Percentiles rank a stretch among this genome's conserved stretches.
These are phyloP conservation scores for Lampris megalopsis DNA, from an alignment of 2,113 vertebrate genomes.

Conservation along the genomic window DNA sequence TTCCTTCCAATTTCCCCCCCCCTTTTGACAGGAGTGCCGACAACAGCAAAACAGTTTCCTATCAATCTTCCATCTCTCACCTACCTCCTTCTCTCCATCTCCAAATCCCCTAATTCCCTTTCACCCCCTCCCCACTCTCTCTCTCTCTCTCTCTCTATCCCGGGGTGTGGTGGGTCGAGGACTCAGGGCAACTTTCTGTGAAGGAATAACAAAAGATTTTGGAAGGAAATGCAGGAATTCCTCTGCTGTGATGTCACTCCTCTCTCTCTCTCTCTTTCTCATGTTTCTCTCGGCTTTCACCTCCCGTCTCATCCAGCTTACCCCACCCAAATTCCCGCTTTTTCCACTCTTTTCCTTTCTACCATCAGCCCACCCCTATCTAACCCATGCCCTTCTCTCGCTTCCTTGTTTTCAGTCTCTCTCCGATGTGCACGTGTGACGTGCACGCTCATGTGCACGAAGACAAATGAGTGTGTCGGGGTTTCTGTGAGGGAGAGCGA, in stretches of 20 bases:
- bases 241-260: conserved; percentile 68
- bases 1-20: background rate
- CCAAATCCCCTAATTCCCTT: conserved; percentile 4
- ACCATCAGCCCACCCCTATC: background rate
- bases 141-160: background rate
- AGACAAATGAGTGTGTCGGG: too few species aligned
- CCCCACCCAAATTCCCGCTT: conserved; percentile 25
- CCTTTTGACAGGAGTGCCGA: too few species aligned
- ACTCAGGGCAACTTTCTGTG: conserved; percentile 41
- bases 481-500: too few species aligned
- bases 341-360: conserved; percentile 9
- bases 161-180: conserved; percentile 49
- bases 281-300: background rate
- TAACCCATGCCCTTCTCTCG: too few species aligned
- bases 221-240: conserved; percentile 76
- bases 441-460: too few species aligned
- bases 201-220: conserved; percentile 73
- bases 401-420: too few species aligned
- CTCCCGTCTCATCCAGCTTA: conserved; percentile 30
- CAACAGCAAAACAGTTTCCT: too few species aligned
- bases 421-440: too few species aligned
- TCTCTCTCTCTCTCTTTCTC: conserved; percentile 28
- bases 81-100: background rate
- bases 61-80: background rate
- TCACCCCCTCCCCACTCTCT: background rate